phyloP scores from a whole-genome alignment of 2,797 vertebrate genomes.

The Eulemur rubriventer region DNA sequence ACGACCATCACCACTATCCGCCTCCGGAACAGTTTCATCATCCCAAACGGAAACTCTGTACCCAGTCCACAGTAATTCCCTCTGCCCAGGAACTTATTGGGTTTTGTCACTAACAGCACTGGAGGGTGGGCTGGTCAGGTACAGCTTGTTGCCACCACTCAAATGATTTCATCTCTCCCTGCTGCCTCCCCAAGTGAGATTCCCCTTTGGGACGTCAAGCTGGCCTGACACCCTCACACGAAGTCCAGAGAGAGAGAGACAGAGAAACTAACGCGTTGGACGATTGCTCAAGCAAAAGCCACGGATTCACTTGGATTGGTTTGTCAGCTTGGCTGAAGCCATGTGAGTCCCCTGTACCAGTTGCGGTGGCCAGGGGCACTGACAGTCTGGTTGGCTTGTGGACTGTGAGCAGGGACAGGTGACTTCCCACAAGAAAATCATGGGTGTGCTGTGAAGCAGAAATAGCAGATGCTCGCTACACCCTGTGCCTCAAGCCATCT shows the following conservation, averaged over 20 bases:
- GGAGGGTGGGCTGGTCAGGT: background rate
- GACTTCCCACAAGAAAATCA: background rate
- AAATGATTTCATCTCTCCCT: fast-evolving
- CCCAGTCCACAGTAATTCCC: background rate
- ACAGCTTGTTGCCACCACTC: background rate
- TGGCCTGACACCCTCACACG: no score
- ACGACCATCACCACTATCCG: no score
- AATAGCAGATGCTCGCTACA: background rate
- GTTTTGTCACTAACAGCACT: background rate
- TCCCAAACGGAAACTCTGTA: background rate
- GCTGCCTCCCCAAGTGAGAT: background rate
- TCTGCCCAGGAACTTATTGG: fast-evolving
- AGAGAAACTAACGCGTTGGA: background rate
- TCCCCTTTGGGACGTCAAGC: background rate
- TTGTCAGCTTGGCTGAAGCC: background rate
- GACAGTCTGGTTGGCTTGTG: background rate
- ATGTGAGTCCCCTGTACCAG: no score
- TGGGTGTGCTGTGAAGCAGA: background rate
- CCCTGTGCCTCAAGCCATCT: background rate
- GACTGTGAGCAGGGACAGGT: background rate
- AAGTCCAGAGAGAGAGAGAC: background rate
- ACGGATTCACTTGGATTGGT: fast-evolving
- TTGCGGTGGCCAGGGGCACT: no score
- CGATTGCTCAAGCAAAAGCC: background rate
- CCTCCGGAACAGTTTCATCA: background rate